Evolutionary conservation across 2,888 invertebrate genomes (phyloP).

Genomic region (Gisinianus flammeolus): DNA sequence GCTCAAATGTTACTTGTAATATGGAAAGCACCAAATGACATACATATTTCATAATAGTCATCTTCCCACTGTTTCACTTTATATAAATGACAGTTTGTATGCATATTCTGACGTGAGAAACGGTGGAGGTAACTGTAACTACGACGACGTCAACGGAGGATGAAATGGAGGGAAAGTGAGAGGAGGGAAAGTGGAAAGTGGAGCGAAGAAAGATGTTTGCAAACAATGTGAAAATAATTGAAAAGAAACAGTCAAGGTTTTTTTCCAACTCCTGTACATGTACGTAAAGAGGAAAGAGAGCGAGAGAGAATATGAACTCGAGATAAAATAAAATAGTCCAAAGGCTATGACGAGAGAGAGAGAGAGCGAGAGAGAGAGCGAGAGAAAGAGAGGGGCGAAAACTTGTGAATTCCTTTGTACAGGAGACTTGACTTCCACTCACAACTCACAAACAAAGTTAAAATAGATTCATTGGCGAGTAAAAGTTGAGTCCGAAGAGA

Average conservation of each 20-base stretch:
- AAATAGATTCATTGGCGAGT: background rate
- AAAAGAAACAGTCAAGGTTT: slow-evolving; percentile 24
- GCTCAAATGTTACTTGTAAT: no score
- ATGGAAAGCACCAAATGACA: no score
- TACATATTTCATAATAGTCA: no score
- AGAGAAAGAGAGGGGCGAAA: background rate
- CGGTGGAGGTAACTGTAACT: no score
- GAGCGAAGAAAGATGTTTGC: slow-evolving; percentile 19
- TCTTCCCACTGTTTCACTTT: no score
- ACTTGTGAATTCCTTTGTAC: background rate
- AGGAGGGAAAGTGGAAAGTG: background rate
- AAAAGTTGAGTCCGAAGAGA: background rate
- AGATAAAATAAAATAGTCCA: no score
- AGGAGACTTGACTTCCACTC: background rate
- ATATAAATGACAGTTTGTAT: no score
- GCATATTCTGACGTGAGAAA: no score
- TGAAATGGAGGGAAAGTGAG: background rate
- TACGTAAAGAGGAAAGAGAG: background rate
- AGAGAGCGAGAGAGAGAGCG: background rate
- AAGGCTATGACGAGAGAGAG: no score
- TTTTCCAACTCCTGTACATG: background rate
- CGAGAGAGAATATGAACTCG: background rate
- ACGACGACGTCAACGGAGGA: no score
- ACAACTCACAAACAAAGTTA: background rate
- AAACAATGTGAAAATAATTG: slow-evolving; percentile 28